Evolutionary conservation across 2,113 vertebrate genomes (phyloP), one percentile per base, ranked within the genome.

Genomic region (Tyto alba): DNA sequence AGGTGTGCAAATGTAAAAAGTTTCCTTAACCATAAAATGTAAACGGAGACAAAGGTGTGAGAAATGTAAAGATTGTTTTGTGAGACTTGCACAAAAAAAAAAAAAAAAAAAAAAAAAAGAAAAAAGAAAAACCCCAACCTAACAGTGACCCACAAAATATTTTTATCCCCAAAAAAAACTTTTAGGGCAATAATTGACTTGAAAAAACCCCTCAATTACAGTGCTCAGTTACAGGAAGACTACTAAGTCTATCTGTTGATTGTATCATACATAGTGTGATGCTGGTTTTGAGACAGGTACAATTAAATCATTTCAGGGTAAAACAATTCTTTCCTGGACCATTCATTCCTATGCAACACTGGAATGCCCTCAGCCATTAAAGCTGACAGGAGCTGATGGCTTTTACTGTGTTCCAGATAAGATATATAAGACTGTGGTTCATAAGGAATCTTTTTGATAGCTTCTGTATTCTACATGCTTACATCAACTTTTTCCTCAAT

Each of bases 131-230:
- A n/a, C n/a, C 45, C 1, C 45, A 73, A 50, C 32, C 29, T 34
- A 73, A 43, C 47, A 56, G 38, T 36, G 18, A 55, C 43, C 7
- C 29, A 75, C n/a, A 59, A 73, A 79, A 83, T 47, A 48, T 6
- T 76, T 92, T 76, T 45, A 75, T 13, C 5, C 14, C 8, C 0
- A 0, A 5, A 69, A 69, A 47, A 52, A 48, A 2, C 38, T 66
- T 79, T 30, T n/a, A 48, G 82, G 34, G 26, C 22, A 88, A 48
- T 88, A 85, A 90, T 1, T 40, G 14, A 40, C 41, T 82, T 50
- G 13, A 5, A 68, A 89, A 62, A 50, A 25, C 8, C 0, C 22
- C 22, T 16, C 15, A 84, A 71, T 84, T 48, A 60, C 38, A 85
- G 14, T 52, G 13, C 15, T 77, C 25, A 10, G 16, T 57, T 62